phyloP scores from a whole-genome alignment of 2,888 invertebrate genomes.

The Pachycephus smyrnensis region DNA sequence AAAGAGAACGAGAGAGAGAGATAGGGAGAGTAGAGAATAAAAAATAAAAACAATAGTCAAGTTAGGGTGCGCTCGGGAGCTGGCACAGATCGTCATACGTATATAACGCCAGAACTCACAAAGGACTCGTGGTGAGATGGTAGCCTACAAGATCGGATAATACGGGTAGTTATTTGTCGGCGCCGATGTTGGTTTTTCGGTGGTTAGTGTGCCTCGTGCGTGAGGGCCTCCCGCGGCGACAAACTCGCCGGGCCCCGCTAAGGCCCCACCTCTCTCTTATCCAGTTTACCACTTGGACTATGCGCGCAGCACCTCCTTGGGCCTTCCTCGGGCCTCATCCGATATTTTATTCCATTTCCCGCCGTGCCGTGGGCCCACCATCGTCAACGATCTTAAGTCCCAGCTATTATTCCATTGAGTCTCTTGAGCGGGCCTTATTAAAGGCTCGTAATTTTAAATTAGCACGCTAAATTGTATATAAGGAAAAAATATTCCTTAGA shows the following conservation, averaged over 20 bases:
- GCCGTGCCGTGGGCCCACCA: background rate
- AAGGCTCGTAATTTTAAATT: background rate
- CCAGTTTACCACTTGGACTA: constrained; percentile 27
- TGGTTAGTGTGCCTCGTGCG: constrained; percentile 48
- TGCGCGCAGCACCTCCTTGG: constrained; percentile 22
- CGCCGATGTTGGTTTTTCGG: constrained; percentile 66
- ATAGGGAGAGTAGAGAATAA: background rate
- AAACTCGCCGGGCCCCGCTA: constrained; percentile 51
- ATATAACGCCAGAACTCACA: constrained; percentile 41
- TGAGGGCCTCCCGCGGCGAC: constrained; percentile 61
- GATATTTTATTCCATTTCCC: background rate
- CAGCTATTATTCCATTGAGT: background rate
- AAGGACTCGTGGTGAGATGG: constrained; percentile 63
- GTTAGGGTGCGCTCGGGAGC: background rate
- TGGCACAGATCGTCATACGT: background rate
- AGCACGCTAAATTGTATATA: background rate
- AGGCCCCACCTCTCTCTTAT: constrained; percentile 33
- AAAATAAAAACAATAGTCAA: background rate
- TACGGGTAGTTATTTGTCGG: constrained; percentile 66
- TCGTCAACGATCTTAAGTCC: background rate
- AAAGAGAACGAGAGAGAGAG: background rate
- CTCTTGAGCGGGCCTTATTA: background rate
- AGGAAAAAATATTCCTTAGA: background rate
- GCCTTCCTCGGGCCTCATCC: background rate
- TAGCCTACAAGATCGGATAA: constrained; percentile 65